Evolutionary conservation across 2,888 invertebrate species (phyloP).

Genomic region (Agapostemon virescens): DNA sequence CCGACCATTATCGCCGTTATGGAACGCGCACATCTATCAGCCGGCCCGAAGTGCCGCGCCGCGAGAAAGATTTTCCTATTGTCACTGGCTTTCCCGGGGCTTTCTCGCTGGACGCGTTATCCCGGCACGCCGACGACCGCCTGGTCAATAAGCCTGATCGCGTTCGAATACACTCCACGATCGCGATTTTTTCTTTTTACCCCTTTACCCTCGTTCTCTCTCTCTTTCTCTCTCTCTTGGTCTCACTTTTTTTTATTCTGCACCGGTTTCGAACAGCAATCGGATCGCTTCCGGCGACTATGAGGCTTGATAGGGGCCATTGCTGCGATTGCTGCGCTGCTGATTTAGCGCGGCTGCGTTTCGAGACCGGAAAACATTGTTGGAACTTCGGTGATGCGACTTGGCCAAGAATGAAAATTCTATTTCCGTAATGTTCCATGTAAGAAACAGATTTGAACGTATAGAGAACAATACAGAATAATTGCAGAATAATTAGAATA

Average conservation of each 20-base stretch:
- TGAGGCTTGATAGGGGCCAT: not conserved
- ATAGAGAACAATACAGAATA: too few relatives aligned
- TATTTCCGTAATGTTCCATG: too few relatives aligned
- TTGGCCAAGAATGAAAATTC: too few relatives aligned
- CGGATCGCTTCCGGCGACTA: constrained; percentile 12
- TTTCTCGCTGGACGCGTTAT: constrained; percentile 30
- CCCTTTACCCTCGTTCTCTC: not conserved
- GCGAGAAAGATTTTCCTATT: constrained; percentile 58
- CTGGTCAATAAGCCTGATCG: constrained; percentile 46
- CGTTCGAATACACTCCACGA: constrained; percentile 40
- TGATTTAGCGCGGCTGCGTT: not conserved
- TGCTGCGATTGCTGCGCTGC: not conserved
- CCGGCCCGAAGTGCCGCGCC: constrained; percentile 43
- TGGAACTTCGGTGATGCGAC: too few relatives aligned
- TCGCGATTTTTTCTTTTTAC: not conserved
- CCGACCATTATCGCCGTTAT: constrained; percentile 69
- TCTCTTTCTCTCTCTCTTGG: too few relatives aligned
- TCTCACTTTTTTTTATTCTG: too few relatives aligned
- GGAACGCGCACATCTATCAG: constrained; percentile 66
- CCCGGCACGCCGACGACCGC: not conserved
- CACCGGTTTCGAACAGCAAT: not conserved
- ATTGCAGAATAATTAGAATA: too few relatives aligned
- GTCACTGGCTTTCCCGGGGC: constrained; percentile 51
- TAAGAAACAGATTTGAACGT: too few relatives aligned
- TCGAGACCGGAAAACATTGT: too few relatives aligned